A percentile compares a stretch with the other conserved stretches of the same genome.
These are phyloP conservation scores for Pantelozetes paolii DNA, from an alignment of 2,888 invertebrate species.

Conservation along the genomic window DNA sequence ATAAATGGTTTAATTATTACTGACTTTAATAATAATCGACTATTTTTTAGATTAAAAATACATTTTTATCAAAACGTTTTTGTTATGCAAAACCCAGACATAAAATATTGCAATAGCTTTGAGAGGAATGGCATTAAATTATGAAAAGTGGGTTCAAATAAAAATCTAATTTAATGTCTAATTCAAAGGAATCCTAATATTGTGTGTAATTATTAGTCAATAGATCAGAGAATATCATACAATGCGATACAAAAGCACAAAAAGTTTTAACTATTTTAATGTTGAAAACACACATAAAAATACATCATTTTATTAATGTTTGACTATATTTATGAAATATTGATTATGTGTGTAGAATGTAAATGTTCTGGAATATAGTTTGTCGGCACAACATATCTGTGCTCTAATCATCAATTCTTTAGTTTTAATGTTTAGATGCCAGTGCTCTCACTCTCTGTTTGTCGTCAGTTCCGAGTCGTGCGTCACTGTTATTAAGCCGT, in stretches of 20 bases:
- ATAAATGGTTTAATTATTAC: constrained; percentile 12
- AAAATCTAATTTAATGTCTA: too few relatives aligned
- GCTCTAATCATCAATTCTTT: constrained; percentile 1
- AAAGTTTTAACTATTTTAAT: not conserved
- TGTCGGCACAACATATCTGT: not conserved
- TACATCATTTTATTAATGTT: constrained; percentile 12
- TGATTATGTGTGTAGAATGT: not conserved
- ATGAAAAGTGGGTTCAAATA: too few relatives aligned
- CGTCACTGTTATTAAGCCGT: constrained; percentile 15
- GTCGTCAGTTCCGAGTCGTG: not conserved
- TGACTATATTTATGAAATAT: constrained; percentile 19
- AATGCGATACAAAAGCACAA: not conserved
- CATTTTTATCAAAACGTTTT: too few relatives aligned
- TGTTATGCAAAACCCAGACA: too few relatives aligned
- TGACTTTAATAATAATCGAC: not conserved
- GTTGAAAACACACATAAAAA: not conserved
- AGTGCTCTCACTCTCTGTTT: too few relatives aligned
- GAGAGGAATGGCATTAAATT: too few relatives aligned
- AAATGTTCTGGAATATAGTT: not conserved
- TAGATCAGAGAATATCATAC: too few relatives aligned
- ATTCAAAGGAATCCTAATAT: too few relatives aligned
- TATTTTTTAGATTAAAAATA: too few relatives aligned
- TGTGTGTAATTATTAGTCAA: too few relatives aligned
- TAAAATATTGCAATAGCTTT: too few relatives aligned
- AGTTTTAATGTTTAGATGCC: not conserved